Conservation (phyloP, 1,140 invertebrate species). For the Leptopilina boulardi region DNA sequence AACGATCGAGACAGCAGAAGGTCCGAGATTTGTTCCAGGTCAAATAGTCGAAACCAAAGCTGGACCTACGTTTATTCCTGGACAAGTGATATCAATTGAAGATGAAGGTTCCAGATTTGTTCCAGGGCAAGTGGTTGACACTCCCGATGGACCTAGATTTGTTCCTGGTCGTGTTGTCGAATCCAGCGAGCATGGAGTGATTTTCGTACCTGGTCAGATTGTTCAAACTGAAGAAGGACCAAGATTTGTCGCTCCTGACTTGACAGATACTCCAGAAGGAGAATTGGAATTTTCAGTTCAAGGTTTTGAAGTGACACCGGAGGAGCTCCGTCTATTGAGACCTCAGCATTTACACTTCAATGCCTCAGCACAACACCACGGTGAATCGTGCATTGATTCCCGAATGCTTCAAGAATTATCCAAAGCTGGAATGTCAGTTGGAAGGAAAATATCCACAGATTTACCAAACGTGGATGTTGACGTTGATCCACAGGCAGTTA, state of each 20-base stretch:
- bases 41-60: slow-evolving; percentile 84
- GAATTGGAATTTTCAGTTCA: slow-evolving; percentile 84
- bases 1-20: slow-evolving; percentile 82
- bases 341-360: slow-evolving; percentile 76
- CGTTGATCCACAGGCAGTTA: slow-evolving; percentile 76
- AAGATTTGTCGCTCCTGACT: slow-evolving; percentile 83
- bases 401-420: slow-evolving; percentile 83
- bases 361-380: slow-evolving; percentile 76
- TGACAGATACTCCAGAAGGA: slow-evolving; percentile 81
- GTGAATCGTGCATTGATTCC: slow-evolving; percentile 81
- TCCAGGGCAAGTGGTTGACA: slow-evolving; percentile 85
- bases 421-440: slow-evolving; percentile 83
- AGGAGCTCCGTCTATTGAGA: slow-evolving; percentile 81
- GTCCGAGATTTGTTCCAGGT: slow-evolving; percentile 83
- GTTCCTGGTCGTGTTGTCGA: slow-evolving; percentile 84
- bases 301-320: slow-evolving; percentile 84
- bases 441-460: slow-evolving; percentile 79
- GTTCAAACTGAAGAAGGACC: slow-evolving; percentile 84
- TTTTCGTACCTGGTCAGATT: slow-evolving; percentile 83
- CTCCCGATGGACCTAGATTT: slow-evolving; percentile 83
- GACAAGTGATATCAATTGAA: slow-evolving; percentile 84
- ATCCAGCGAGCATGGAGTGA: slow-evolving; percentile 80
- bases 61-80: slow-evolving; percentile 84
- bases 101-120: slow-evolving; percentile 84
- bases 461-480: slow-evolving; percentile 80